These are phyloP conservation scores for Nephrotoma flavescens DNA, from an alignment of 2,888 invertebrate species.

Conservation along the genomic window DNA sequence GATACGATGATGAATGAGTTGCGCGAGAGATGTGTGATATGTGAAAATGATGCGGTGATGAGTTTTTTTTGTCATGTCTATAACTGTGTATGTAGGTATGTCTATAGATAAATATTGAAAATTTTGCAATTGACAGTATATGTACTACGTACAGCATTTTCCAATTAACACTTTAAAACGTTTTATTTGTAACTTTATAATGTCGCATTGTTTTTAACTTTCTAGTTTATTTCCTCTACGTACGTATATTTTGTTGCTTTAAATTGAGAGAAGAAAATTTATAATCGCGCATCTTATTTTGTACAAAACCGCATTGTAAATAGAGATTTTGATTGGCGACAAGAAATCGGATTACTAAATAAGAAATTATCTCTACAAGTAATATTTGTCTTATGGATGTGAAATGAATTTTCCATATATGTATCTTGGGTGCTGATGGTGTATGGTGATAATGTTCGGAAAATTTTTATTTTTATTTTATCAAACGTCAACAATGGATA, in stretches of 20 bases:
- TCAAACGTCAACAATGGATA: neutral
- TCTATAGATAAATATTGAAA: neutral
- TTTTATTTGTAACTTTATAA: neutral
- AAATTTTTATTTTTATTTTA: neutral
- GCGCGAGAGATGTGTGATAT: neutral
- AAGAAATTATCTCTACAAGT: neutral
- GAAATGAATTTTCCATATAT: neutral
- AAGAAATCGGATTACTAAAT: neutral
- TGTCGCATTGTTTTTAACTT: neutral
- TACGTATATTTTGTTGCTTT: neutral
- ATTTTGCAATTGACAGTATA: neutral
- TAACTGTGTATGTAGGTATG: neutral
- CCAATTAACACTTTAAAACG: neutral
- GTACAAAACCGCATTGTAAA: conserved; percentile 1
- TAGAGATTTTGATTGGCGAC: neutral
- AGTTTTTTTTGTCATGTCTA: neutral
- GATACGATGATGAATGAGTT: neutral
- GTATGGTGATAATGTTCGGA: neutral
- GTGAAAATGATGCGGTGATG: neutral
- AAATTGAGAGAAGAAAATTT: neutral
- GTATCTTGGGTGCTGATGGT: neutral
- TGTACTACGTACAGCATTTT: neutral
- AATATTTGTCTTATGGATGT: neutral
- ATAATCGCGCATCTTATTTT: neutral
- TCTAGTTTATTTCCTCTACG: neutral